Conservation (phyloP, 2,888 invertebrate genomes). For the Keiferia lycopersicella region DNA sequence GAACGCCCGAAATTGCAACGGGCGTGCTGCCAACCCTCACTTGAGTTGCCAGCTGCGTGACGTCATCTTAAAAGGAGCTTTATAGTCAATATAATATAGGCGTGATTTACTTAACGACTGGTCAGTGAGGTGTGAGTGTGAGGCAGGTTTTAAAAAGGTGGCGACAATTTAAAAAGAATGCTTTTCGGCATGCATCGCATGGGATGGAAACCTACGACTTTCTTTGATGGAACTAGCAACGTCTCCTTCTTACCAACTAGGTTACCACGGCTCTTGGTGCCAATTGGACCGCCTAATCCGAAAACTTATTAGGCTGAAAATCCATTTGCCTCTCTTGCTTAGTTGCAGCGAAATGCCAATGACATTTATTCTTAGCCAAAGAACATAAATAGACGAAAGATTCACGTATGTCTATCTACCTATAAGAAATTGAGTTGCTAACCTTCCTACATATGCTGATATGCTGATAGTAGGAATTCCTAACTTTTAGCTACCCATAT, state of each 20-base stretch:
- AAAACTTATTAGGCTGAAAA: too few relatives aligned
- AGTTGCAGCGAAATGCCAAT: not conserved
- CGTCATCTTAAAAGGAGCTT: not conserved
- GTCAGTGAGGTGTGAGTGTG: not conserved
- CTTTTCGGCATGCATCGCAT: not conserved
- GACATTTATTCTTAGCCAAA: slow-evolving; percentile 6
- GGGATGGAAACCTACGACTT: too few relatives aligned
- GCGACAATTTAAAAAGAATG: not conserved
- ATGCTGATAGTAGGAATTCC: too few relatives aligned
- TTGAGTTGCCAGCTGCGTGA: not conserved
- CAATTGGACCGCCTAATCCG: too few relatives aligned
- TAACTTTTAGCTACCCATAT: too few relatives aligned
- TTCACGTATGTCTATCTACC: not conserved
- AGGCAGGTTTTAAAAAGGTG: slow-evolving; percentile 1
- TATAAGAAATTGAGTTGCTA: not conserved
- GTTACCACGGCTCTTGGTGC: too few relatives aligned
- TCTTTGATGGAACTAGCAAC: too few relatives aligned
- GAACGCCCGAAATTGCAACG: slow-evolving; percentile 13
- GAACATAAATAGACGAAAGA: slow-evolving; percentile 1
- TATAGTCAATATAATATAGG: not conserved
- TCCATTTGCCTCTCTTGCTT: not conserved
- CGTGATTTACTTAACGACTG: not conserved
- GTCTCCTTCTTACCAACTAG: too few relatives aligned
- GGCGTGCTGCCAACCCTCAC: slow-evolving; percentile 9
- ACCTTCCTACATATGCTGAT: too few relatives aligned